A percentile compares a stretch with the other conserved stretches of the same genome.
These are phyloP conservation scores for Mythimna ferrago DNA, from an alignment of 2,888 invertebrate genomes.

Conservation along the genomic window DNA sequence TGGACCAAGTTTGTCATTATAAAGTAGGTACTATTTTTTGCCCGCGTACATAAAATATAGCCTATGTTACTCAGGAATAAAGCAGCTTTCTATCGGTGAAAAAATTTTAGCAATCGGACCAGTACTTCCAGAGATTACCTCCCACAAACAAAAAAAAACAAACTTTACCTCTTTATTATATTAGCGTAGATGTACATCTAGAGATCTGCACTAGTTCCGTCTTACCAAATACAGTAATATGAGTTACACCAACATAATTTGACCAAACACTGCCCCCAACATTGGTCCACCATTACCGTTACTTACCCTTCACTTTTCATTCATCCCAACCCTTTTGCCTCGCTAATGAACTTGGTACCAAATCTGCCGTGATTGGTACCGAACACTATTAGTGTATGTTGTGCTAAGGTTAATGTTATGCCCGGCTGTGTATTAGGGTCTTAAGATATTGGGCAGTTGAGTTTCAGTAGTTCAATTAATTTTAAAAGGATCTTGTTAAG, in stretches of 20 bases:
- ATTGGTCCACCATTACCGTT: constrained; percentile 37
- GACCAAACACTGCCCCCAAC: constrained; percentile 27
- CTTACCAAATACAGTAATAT: background rate
- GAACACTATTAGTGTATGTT: constrained; percentile 66
- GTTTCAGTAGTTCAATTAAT: constrained; percentile 31
- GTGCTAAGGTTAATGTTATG: constrained; percentile 48
- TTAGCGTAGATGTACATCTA: too few species aligned
- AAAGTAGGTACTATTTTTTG: too few species aligned
- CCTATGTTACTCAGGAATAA: too few species aligned
- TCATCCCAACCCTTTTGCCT: constrained; percentile 59
- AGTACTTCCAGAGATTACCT: too few species aligned
- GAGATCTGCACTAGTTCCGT: background rate
- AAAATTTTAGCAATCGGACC: too few species aligned
- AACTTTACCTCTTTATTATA: too few species aligned
- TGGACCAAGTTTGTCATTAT: too few species aligned
- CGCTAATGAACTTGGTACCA: constrained; percentile 67
- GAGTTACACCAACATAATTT: constrained; percentile 11
- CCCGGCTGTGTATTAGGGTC: constrained; percentile 37
- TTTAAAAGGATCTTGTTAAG: too few species aligned
- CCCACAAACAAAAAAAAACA: too few species aligned
- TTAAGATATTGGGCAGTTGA: constrained; percentile 19
- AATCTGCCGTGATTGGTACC: constrained; percentile 59
- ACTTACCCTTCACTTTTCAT: constrained; percentile 41
- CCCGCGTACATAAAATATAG: too few species aligned
- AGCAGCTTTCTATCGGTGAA: too few species aligned